These are phyloP conservation scores for Pterocles orientalis DNA, from an alignment of 2,113 vertebrate genomes.

Conservation along the genomic window DNA sequence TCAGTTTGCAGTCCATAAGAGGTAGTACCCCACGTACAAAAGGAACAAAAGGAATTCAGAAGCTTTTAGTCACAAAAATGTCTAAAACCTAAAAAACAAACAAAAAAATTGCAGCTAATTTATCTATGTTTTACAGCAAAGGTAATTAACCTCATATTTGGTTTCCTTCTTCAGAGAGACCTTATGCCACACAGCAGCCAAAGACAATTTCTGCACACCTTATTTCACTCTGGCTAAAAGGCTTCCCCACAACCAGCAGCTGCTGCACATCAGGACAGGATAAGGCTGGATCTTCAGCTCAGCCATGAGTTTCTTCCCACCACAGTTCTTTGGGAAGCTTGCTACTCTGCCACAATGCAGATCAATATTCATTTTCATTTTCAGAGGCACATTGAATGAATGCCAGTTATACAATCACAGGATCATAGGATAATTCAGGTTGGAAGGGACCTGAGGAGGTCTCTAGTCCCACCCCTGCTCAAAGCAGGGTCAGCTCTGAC, in stretches of 20 bases:
- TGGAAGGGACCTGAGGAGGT: not conserved
- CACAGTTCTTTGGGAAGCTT: not conserved
- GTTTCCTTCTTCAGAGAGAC: not conserved
- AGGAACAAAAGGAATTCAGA: not conserved
- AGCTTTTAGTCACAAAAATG: not conserved
- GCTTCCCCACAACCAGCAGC: not conserved
- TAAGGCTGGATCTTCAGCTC: not conserved
- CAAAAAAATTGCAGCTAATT: not conserved
- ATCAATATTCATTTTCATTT: not conserved
- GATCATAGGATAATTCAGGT: not conserved
- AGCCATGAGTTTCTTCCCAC: not conserved
- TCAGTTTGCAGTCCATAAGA: not conserved
- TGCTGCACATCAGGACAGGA: not conserved
- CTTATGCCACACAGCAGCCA: not conserved
- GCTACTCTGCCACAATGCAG: not conserved
- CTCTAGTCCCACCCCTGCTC: not conserved
- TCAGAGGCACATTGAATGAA: not conserved
- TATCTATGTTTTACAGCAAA: not conserved
- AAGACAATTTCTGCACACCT: rapidly evolving
- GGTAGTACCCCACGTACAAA: not conserved
- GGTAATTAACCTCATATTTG: not conserved
- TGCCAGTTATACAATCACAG: not conserved
- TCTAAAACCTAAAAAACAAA: not conserved
- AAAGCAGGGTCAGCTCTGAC: not conserved
- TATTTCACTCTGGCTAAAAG: not conserved